Percentiles rank a stretch among this genome's conserved stretches.
phyloP scores from a whole-genome alignment of 2,113 vertebrate genomes.

The Mirounga angustirostris region DNA sequence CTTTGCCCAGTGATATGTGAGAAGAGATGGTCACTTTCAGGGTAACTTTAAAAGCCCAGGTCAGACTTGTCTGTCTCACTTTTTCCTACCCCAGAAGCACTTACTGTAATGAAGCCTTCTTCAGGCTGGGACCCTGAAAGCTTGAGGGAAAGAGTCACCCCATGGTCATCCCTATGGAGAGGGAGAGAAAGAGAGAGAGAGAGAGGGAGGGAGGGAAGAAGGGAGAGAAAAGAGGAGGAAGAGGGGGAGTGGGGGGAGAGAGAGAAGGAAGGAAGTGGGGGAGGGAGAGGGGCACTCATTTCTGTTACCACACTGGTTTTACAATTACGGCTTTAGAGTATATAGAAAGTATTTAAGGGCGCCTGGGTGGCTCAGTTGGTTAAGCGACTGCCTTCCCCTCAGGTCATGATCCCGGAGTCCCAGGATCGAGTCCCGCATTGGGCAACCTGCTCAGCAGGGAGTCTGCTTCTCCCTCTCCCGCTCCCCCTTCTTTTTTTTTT shows the following conservation, averaged over 20 bases:
- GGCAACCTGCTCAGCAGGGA: too few relatives aligned
- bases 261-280: not conserved
- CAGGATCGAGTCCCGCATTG: too few relatives aligned
- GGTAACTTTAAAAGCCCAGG: not conserved
- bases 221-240: accelerated
- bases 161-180: not conserved
- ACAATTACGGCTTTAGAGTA: not conserved
- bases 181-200: not conserved
- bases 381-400: too few relatives aligned
- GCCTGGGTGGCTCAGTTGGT: too few relatives aligned
- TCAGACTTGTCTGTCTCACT: not conserved
- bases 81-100: not conserved
- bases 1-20: not conserved
- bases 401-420: too few relatives aligned
- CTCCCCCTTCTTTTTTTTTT: too few relatives aligned
- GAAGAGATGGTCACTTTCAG: not conserved
- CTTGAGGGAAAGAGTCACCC: not conserved
- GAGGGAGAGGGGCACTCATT: not conserved
- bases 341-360: not conserved
- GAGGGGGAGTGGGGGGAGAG: accelerated
- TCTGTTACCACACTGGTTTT: not conserved
- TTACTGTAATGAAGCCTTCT: not conserved
- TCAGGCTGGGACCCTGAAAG: not conserved
- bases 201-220: accelerated
- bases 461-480: too few relatives aligned